Percentiles rank a stretch among this genome's conserved stretches.
phyloP scores from a whole-genome alignment of 2,797 vertebrate species.

The Pitangus sulphuratus region DNA sequence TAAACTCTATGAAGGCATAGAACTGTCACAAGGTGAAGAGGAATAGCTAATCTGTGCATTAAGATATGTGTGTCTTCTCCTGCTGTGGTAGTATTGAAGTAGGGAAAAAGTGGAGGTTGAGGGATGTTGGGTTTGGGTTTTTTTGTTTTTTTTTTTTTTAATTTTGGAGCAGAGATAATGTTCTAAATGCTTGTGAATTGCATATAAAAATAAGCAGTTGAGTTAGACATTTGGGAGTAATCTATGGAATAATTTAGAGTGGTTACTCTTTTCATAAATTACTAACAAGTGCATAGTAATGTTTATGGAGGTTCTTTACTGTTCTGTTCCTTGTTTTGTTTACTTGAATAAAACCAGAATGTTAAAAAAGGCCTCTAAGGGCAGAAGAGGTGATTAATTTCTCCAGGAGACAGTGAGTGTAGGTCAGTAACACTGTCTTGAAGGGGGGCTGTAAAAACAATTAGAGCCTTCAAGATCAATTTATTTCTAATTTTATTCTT shows the following conservation, averaged over 20 bases:
- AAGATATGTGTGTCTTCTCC: not conserved
- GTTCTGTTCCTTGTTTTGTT: not conserved
- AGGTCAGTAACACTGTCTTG: not conserved
- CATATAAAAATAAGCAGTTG: not conserved
- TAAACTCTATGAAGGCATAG: not conserved
- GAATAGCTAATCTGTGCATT: not conserved
- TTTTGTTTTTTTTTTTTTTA: not conserved
- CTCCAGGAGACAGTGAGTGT: not conserved
- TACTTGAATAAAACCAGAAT: not conserved
- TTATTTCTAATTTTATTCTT: not conserved
- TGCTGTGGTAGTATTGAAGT: not conserved
- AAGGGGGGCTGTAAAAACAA: not conserved
- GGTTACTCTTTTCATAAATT: not conserved
- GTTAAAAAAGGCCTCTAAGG: not conserved
- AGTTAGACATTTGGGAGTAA: not conserved
- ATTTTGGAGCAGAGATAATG: not conserved
- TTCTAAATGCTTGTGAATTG: not conserved
- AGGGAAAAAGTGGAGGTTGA: not conserved
- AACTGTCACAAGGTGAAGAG: not conserved
- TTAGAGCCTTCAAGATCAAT: not conserved
- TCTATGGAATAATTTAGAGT: not conserved
- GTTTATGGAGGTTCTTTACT: not conserved
- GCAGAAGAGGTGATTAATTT: not conserved
- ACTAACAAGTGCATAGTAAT: not conserved
- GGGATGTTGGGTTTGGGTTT: too few species aligned